A percentile compares a stretch with the other conserved stretches of the same genome.
phyloP scores from a whole-genome alignment of 2,113 vertebrate genomes.

The Mus musculus region DNA sequence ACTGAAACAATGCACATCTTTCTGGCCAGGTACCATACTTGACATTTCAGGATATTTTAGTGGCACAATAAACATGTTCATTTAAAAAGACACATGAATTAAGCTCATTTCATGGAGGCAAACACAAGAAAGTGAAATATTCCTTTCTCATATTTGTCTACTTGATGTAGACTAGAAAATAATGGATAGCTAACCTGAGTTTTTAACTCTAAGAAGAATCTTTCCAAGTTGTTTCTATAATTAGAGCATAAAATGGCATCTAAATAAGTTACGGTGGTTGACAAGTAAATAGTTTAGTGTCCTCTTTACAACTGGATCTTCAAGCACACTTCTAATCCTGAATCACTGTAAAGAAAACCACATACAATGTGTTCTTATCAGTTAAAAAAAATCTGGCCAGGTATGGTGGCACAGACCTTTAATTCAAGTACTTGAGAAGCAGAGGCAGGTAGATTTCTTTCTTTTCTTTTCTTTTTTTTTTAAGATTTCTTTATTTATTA shows the following conservation, averaged over 20 bases:
- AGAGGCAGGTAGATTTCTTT: neutral
- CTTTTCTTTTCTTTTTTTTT: no score
- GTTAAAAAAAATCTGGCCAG: conserved; percentile 24
- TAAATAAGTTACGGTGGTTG: conserved; percentile 71
- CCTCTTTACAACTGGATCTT: conserved; percentile 52
- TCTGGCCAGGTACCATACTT: neutral
- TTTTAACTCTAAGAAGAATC: conserved; percentile 66
- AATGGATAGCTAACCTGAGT: conserved; percentile 62
- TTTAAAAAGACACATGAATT: conserved; percentile 26
- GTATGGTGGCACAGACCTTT: neutral
- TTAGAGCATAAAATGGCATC: conserved; percentile 74
- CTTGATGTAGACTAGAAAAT: conserved; percentile 51
- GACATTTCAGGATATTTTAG: conserved; percentile 25
- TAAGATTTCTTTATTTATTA: no score
- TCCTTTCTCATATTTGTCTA: conserved; percentile 61
- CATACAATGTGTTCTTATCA: conserved; percentile 47
- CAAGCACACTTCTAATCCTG: conserved; percentile 46
- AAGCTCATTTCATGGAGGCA: conserved; percentile 27
- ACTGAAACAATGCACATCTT: conserved; percentile 55
- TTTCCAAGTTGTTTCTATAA: conserved; percentile 65
- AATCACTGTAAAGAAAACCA: conserved; percentile 58
- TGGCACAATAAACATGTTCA: conserved; percentile 20
- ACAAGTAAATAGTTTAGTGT: conserved; percentile 74
- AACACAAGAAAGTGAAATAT: conserved; percentile 50
- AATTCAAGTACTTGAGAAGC: neutral